These are phyloP conservation scores for Nephotettix cincticeps DNA, from an alignment of 1,140 invertebrate species.

Conservation along the genomic window DNA sequence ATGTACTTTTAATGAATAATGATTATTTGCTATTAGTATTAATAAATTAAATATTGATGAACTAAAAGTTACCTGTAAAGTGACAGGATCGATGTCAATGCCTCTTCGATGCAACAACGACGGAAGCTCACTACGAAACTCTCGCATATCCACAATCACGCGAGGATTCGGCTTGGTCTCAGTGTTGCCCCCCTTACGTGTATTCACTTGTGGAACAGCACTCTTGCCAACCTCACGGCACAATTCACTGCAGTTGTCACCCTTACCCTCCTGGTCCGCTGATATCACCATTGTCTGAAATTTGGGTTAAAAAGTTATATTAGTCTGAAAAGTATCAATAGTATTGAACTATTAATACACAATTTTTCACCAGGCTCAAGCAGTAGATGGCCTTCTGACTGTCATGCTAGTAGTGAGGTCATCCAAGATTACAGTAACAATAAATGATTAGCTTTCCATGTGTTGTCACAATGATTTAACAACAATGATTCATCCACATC, in stretches of 20 bases:
- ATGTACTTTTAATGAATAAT: too few species aligned
- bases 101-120: constrained; percentile 90
- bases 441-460: too few species aligned
- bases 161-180: constrained; percentile 50
- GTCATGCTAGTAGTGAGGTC: too few species aligned
- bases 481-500: too few species aligned
- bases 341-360: neutral
- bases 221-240: constrained; percentile 48
- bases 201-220: constrained; percentile 48
- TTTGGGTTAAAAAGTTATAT: constrained; percentile 11
- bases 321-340: too few species aligned
- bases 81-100: constrained; percentile 91
- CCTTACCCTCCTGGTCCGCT: constrained; percentile 86
- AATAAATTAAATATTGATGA: too few species aligned
- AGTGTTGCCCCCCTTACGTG: constrained; percentile 62
- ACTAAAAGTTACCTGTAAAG: constrained; percentile 84
- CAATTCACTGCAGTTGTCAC: constrained; percentile 67
- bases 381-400: neutral
- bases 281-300: constrained; percentile 87
- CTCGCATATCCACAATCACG: constrained; percentile 96
- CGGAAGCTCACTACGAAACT: constrained; percentile 96
- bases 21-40: too few species aligned
- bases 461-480: too few species aligned
- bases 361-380: neutral
- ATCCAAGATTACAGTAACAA: too few species aligned